Percentiles rank a stretch among this genome's conserved stretches.
These are phyloP conservation scores for Melolontha melolontha DNA, from an alignment of 2,888 invertebrate species.

Conservation along the genomic window DNA sequence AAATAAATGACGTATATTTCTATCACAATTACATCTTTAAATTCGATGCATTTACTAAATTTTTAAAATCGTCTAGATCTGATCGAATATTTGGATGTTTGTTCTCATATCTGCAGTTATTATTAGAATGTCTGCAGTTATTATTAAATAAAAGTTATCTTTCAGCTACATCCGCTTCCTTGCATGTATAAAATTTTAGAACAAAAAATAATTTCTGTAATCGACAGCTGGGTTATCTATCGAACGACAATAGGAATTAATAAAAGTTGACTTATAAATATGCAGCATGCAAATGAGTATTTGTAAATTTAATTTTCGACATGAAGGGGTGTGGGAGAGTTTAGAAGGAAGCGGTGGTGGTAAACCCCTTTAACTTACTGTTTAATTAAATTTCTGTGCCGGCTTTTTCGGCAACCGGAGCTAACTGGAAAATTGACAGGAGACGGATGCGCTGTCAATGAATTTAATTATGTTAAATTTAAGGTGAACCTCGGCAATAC, in stretches of 20 bases:
- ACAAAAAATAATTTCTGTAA: no score
- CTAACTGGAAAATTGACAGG: conserved; percentile 25
- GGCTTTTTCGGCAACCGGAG: conserved; percentile 39
- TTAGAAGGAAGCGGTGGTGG: conserved; percentile 37
- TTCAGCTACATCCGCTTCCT: no score
- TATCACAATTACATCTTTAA: no score
- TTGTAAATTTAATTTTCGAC: conserved; percentile 54
- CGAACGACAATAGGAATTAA: conserved; percentile 53
- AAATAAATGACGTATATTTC: no score
- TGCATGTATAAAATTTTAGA: no score
- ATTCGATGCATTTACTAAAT: no score
- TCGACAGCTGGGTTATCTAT: conserved; percentile 35
- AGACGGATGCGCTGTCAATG: conserved; percentile 24
- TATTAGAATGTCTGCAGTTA: no score
- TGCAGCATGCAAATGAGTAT: conserved; percentile 52
- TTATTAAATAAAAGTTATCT: no score
- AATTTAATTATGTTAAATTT: background rate
- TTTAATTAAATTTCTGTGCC: conserved; percentile 52
- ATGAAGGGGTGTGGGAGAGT: background rate
- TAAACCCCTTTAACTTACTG: conserved; percentile 50
- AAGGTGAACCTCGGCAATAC: background rate
- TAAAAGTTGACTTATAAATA: conserved; percentile 53
- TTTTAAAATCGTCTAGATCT: no score
- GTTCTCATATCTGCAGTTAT: no score
- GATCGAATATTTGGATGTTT: no score